Evolutionary conservation across 2,888 invertebrate species (phyloP), one percentile per base, ranked within the genome.

Genomic region (Seladonia tumulorum): DNA sequence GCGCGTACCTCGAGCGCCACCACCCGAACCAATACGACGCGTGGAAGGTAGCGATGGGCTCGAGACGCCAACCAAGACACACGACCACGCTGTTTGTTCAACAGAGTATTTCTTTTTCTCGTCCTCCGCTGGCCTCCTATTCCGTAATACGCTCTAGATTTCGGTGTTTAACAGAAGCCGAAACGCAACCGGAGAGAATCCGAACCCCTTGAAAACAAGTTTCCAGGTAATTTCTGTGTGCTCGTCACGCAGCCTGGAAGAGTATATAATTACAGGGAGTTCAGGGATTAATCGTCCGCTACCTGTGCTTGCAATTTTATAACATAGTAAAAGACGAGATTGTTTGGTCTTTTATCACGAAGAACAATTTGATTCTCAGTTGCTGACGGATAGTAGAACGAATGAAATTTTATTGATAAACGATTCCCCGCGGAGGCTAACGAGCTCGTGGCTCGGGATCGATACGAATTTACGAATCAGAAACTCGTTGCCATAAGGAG

Each of bases 1-100:
- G 35, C 60, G 70, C 45, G 71, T 57, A 81, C 70, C 82, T 79
- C 35, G 80, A 80, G 86, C 90, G 85, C 87, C 90, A 72, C 89
- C 90, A 88, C 81, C 90, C 68, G 68, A 78, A 83, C 76, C 81
- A 10, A 72, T 47, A 47, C 25, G 73, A 75, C 57, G 47, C 68
- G 45, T 22, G 71, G 47, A 25, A 66, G 42, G 35, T 83, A 81
- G 76, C 82, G 82, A 83, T 76, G 81, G 76, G 29, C 57, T 39
- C 76, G 29, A 71, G 71, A 39, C 8, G 8, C 70, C 18, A 10
- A 42, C 60, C 25, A 60, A 14, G 25, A 25, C 14, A 2, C 60
- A 14, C 60, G 0, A 14, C 60, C 14, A 60, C 25, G 5, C 1
- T 25, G 60, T 25, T 25, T 25, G 1, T 60, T 60, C 60, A 1